Conservation (phyloP, 2,888 invertebrate species). For the Drosophila colorata region DNA sequence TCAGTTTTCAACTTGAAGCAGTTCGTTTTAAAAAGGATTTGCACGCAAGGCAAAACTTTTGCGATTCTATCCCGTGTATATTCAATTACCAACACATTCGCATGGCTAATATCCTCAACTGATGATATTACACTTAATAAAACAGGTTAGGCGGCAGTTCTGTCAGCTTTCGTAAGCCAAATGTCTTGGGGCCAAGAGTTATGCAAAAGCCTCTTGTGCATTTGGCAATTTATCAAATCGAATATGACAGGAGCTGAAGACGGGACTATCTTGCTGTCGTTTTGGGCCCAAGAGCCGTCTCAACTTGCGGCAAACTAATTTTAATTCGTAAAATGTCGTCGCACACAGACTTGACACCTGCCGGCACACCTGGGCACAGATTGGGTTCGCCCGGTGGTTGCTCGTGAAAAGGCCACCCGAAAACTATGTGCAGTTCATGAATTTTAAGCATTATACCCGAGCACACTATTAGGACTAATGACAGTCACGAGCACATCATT, state of each 20-base stretch:
- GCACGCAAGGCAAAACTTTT: constrained; percentile 6
- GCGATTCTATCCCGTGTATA: constrained; percentile 20
- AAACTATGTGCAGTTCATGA: constrained; percentile 62
- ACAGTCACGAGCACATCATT: constrained; percentile 70
- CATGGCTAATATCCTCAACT: constrained; percentile 38
- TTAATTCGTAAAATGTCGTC: constrained; percentile 35
- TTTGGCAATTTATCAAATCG: constrained; percentile 70
- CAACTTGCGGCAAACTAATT: constrained; percentile 55
- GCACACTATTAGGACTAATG: constrained; percentile 61
- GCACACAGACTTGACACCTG: constrained; percentile 19
- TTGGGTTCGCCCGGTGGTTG: constrained; percentile 3
- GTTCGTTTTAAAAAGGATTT: constrained; percentile 25
- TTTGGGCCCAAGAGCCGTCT: constrained; percentile 9
- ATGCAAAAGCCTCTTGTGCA: constrained; percentile 33
- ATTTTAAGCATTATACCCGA: constrained; percentile 62
- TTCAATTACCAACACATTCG: constrained; percentile 45
- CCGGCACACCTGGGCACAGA: constrained; percentile 8
- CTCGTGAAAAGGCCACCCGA: constrained; percentile 25
- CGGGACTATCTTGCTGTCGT: constrained; percentile 1
- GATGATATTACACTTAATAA: constrained; percentile 57
- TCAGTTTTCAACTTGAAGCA: constrained; percentile 3
- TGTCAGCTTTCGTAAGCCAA: constrained; percentile 32
- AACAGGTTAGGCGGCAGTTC: constrained; percentile 40
- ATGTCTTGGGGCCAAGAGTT: constrained; percentile 13
- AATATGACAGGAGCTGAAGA: constrained; percentile 60